phyloP scores from a whole-genome alignment of 2,888 invertebrate genomes.

The Drosophila mimica region DNA sequence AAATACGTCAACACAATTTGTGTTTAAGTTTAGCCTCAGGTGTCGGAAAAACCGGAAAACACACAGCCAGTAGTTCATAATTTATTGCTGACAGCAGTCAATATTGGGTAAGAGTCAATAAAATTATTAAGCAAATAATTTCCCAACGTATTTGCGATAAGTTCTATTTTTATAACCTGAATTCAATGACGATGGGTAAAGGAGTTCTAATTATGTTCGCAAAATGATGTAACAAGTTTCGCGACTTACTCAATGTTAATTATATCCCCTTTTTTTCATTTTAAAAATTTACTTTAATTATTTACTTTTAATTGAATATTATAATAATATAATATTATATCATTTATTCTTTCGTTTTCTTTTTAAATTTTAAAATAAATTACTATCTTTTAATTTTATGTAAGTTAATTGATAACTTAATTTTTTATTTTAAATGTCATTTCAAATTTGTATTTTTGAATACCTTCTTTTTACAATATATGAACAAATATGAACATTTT shows the following conservation, averaged over 20 bases:
- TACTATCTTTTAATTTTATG: neutral
- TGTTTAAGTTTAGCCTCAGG: constrained; percentile 11
- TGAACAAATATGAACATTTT: neutral
- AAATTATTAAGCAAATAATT: constrained; percentile 8
- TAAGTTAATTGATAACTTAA: neutral
- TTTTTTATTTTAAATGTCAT: neutral
- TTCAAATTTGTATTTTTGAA: neutral
- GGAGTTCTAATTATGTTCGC: neutral
- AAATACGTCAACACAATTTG: constrained; percentile 41
- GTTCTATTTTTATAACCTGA: neutral
- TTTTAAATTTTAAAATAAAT: rapidly evolving
- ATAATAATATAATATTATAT: neutral
- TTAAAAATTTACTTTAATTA: neutral
- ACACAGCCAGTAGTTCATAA: constrained; percentile 24
- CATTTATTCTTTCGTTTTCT: rapidly evolving
- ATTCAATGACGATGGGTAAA: neutral
- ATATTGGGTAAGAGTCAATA: constrained; percentile 7
- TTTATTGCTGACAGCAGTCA: constrained; percentile 32
- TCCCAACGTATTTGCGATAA: neutral
- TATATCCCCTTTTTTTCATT: neutral
- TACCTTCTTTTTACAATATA: neutral
- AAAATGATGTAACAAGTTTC: neutral
- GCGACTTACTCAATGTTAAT: neutral
- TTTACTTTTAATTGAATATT: neutral
- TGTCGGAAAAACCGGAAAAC: constrained; percentile 1